Percentiles rank a stretch among this genome's conserved stretches.
Evolutionary conservation across 2,797 vertebrate species (phyloP).

Genomic region (Schizothorax lantsangensis): DNA sequence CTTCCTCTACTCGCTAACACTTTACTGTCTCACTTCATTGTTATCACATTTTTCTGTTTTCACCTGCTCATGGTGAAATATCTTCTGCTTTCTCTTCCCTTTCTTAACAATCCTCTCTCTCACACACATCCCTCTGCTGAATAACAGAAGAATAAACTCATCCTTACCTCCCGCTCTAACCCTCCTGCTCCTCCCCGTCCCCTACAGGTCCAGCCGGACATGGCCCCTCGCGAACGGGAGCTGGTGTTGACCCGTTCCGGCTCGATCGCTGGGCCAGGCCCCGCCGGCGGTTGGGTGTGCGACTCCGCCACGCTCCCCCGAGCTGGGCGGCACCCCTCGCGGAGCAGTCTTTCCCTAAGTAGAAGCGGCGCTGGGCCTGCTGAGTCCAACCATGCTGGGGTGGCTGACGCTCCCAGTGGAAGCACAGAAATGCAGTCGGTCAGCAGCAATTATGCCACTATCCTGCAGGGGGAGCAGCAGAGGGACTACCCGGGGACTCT

Average conservation of each 20-base stretch:
- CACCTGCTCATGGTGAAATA: conserved; percentile 21
- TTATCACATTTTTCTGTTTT: conserved; percentile 49
- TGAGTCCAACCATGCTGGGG: conserved; percentile 69
- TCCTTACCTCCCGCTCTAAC: conserved; percentile 70
- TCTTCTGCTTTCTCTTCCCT: conserved; percentile 56
- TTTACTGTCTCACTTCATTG: conserved; percentile 20
- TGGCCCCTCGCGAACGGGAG: conserved; percentile 74
- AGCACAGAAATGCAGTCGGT: conserved; percentile 66
- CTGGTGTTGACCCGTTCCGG: conserved; percentile 81
- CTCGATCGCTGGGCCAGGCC: conserved; percentile 73
- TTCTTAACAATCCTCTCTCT: conserved; percentile 45
- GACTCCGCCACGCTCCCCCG: conserved; percentile 82
- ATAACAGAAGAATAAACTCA: conserved; percentile 63
- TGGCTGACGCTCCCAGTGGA: conserved; percentile 52
- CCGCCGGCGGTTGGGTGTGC: conserved; percentile 77
- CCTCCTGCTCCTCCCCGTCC: conserved; percentile 71
- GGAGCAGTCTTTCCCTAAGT: conserved; percentile 82
- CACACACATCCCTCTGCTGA: conserved; percentile 44
- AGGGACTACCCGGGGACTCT: conserved; percentile 78
- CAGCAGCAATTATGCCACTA: conserved; percentile 70
- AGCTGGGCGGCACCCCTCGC: conserved; percentile 82
- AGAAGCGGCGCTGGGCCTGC: conserved; percentile 72
- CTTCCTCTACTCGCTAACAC: background rate
- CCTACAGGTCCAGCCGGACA: conserved; percentile 82
- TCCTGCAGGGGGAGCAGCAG: conserved; percentile 73